phyloP scores from a whole-genome alignment of 2,888 invertebrate species.

The Mythimna loreyi region DNA sequence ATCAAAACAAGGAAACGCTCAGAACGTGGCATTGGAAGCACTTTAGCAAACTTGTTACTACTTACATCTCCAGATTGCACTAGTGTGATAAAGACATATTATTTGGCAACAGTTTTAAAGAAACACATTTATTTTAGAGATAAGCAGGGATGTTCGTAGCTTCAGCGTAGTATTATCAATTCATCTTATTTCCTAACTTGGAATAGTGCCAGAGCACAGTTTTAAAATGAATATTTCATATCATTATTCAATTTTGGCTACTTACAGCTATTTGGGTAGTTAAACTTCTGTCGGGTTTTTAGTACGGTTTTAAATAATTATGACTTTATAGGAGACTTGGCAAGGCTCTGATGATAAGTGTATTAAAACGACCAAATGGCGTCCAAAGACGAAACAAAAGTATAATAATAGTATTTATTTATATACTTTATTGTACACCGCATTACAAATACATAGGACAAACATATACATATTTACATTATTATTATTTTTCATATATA shows the following conservation, averaged over 20 bases:
- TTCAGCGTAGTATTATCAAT: slow-evolving; percentile 42
- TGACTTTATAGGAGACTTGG: no score
- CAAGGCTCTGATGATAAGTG: no score
- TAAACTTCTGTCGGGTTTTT: not conserved
- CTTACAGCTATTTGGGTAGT: not conserved
- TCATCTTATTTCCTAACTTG: slow-evolving; percentile 28
- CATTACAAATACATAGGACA: no score
- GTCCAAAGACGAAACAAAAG: no score
- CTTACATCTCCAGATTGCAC: slow-evolving; percentile 2
- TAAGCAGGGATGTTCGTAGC: slow-evolving; percentile 9
- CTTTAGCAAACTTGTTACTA: not conserved
- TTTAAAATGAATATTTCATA: slow-evolving; percentile 34
- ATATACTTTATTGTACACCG: no score
- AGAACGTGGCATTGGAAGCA: not conserved
- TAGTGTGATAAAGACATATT: slow-evolving; percentile 31
- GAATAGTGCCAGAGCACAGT: slow-evolving; percentile 26
- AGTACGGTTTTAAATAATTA: not conserved
- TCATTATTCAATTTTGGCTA: slow-evolving; percentile 23
- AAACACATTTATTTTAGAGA: slow-evolving; percentile 32
- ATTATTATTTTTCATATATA: no score
- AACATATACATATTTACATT: no score
- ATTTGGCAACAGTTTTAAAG: slow-evolving; percentile 43
- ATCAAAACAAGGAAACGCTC: not conserved
- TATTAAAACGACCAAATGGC: no score
- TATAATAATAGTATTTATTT: no score